These are phyloP conservation scores for Sclerurus mexicanus DNA, from an alignment of 2,113 vertebrate species.

Conservation along the genomic window DNA sequence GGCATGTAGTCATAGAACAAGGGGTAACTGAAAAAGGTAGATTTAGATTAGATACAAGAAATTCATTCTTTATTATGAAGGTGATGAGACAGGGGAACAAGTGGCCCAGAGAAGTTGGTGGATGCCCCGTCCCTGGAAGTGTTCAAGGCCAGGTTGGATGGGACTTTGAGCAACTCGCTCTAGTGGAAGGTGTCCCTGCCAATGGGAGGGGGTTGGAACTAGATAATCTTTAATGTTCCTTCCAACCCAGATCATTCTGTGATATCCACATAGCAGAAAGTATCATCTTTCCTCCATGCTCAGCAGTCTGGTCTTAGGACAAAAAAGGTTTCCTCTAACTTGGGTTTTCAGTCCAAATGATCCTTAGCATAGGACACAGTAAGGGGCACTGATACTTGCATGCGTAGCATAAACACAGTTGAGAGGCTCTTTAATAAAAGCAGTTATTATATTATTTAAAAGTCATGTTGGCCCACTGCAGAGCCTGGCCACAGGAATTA, in stretches of 20 bases:
- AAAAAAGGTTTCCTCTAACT: neutral
- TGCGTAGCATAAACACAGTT: neutral
- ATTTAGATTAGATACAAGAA: neutral
- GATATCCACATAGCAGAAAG: neutral
- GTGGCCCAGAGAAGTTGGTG: neutral
- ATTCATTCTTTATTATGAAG: neutral
- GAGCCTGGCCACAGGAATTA: neutral
- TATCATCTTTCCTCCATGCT: neutral
- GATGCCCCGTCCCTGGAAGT: neutral
- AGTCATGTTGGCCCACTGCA: neutral
- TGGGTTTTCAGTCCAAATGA: neutral
- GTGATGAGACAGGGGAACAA: neutral
- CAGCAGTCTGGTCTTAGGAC: neutral
- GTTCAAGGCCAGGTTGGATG: rapidly evolving
- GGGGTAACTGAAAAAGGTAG: neutral
- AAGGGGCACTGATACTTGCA: neutral
- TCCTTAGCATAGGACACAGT: neutral
- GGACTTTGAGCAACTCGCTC: neutral
- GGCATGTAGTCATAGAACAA: neutral
- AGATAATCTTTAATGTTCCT: neutral
- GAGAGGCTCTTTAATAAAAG: neutral
- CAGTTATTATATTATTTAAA: neutral
- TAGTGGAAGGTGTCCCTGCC: neutral
- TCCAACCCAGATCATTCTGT: neutral
- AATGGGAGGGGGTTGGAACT: neutral